Evolutionary conservation across 2,113 vertebrate species (phyloP).

Genomic region (Xyrauchen texanus): DNA sequence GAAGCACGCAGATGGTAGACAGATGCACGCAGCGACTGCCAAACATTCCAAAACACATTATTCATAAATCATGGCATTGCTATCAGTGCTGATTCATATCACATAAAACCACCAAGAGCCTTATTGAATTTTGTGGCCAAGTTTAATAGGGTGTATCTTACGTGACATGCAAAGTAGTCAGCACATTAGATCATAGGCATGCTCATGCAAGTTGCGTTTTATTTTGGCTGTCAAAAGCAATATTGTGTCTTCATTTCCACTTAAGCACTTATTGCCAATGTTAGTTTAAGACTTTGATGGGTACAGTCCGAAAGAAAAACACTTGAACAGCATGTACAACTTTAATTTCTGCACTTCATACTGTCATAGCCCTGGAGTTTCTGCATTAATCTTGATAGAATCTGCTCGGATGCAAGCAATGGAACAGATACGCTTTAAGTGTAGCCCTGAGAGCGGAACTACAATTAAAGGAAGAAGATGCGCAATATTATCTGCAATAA

Average conservation of each 20-base stretch:
- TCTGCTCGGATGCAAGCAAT: slow-evolving; percentile 33
- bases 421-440: slow-evolving; percentile 35
- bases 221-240: slow-evolving; percentile 28
- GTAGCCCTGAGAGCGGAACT: slow-evolving; percentile 29
- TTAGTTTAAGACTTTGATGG: slow-evolving; percentile 37
- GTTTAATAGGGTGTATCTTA: slow-evolving; percentile 40
- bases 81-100: slow-evolving; percentile 64
- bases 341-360: slow-evolving; percentile 39
- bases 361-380: slow-evolving; percentile 28
- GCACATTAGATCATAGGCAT: slow-evolving; percentile 19
- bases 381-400: slow-evolving; percentile 46
- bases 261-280: slow-evolving; percentile 13
- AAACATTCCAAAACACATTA: slow-evolving; percentile 64
- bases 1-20: slow-evolving; percentile 65
- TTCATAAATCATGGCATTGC: slow-evolving; percentile 65
- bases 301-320: slow-evolving; percentile 1
- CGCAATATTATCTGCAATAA: slow-evolving; percentile 35
- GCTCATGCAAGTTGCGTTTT: slow-evolving; percentile 13
- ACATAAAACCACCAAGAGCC: slow-evolving; percentile 32
- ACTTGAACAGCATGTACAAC: neutral
- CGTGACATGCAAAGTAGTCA: slow-evolving; percentile 35
- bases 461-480: slow-evolving; percentile 30
- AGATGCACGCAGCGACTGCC: slow-evolving; percentile 60
- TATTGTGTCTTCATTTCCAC: slow-evolving; percentile 19
- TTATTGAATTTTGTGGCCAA: slow-evolving; percentile 35